Conservation (phyloP, 1,140 invertebrate genomes). For the Zophobas atratus region DNA sequence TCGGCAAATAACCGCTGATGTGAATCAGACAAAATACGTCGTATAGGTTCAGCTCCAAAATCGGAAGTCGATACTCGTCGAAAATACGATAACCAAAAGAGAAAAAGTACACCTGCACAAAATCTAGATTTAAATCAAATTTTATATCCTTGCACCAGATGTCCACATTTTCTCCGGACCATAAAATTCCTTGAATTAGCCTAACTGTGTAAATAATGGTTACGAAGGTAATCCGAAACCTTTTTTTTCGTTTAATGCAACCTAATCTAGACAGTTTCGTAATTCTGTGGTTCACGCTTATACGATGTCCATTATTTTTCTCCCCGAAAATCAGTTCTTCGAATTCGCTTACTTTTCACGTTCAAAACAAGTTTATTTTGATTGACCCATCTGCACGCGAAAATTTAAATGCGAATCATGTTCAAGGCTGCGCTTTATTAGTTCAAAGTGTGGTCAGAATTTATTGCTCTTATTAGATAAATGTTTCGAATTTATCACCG, state of each 20-base stretch:
- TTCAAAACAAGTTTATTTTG: not conserved
- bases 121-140: not conserved
- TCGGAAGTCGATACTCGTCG: not conserved
- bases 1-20: slow-evolving; percentile 28
- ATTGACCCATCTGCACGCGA: not conserved
- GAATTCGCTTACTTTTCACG: not conserved
- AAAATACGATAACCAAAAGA: not conserved
- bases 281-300: no score
- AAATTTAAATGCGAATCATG: slow-evolving; percentile 6
- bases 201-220: not conserved
- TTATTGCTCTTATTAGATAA: slow-evolving; percentile 25
- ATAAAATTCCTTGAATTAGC: not conserved
- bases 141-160: not conserved
- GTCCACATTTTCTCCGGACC: not conserved
- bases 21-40: slow-evolving; percentile 19
- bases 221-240: not conserved
- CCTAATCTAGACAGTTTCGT: no score
- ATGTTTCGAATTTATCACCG: not conserved
- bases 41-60: not conserved
- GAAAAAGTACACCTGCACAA: slow-evolving; percentile 22
- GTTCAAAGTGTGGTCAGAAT: slow-evolving; percentile 18
- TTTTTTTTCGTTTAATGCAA: not conserved
- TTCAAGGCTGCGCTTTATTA: slow-evolving; percentile 15
- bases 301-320: no score
- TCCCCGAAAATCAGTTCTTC: not conserved